Base-by-base conservation (phyloP, 2,797 vertebrate species). In the Mallotus villosus region DNA sequence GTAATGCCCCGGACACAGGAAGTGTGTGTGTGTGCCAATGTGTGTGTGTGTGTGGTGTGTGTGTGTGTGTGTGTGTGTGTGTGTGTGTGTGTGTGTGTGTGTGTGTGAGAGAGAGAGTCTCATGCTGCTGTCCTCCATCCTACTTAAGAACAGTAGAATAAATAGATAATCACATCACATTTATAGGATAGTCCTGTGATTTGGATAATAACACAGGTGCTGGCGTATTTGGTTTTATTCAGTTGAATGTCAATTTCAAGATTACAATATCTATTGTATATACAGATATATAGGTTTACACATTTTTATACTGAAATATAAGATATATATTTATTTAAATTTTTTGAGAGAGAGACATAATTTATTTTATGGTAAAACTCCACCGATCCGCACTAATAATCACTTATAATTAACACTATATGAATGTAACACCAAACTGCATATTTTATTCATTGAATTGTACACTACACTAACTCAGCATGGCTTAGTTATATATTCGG, bases 21-120 rank as follows among this genome's bases (percentile, higher is more conserved):
- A 58, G 82, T 62, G 57, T 78, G 83, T 81, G 78, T 86, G 84
- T 65, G 57, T 27, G 25, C 25, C 25, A 27, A 27, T 57, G 24
- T 68, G 49, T 60, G 58, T 27, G 17, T 70, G 55, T 72, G 68
- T 66, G 53, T 66, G n/a, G 63, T 37, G 49, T 64, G 46, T 58
- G 70, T 64, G 70, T 61, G 32, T 70, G 68, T 61, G 57, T 46
- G 57, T 27, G 68, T 57, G 24, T 68, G 49, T 60, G 58, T 27
- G 17, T 70, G 55, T 72, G 68, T 66, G 53, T 66, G 63, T 37
- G 49, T 64, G 46, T 58, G 70, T 64, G 70, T 61, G 32, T 70
- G 68, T 61, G 57, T 46, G 57, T 27, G 68, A 27, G 61, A 22
- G 60, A 21, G 59, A 29, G 59, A 9, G 60, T 53, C 17, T 29